Percentiles rank a stretch among this genome's conserved stretches.
Evolutionary conservation across 2,888 invertebrate genomes (phyloP).

Genomic region (Dimorphilus gyrociliatus): DNA sequence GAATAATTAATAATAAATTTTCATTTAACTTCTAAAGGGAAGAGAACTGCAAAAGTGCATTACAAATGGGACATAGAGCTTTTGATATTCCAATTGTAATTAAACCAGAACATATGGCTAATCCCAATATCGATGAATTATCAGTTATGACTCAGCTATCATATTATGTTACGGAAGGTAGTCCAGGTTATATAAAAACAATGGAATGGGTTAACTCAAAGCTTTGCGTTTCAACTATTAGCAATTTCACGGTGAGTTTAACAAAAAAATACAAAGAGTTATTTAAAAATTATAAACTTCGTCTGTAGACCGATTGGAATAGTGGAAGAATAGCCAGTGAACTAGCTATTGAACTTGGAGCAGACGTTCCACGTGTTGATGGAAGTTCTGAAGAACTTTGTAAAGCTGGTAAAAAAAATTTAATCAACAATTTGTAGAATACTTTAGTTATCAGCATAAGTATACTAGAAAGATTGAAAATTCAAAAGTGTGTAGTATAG

Average conservation of each 20-base stretch:
- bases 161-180: constrained; percentile 86
- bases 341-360: too few species aligned
- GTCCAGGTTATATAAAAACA: constrained; percentile 70
- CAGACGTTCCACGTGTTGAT: too few species aligned
- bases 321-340: too few species aligned
- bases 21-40: constrained; percentile 44
- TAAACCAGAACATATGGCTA: constrained; percentile 80
- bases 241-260: constrained; percentile 67
- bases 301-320: too few species aligned
- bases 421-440: too few species aligned
- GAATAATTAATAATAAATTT: not conserved
- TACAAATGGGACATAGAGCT: constrained; percentile 71
- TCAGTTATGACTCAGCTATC: constrained; percentile 92
- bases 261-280: too few species aligned
- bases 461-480: too few species aligned
- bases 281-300: too few species aligned
- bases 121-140: constrained; percentile 80
- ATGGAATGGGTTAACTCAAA: constrained; percentile 67
- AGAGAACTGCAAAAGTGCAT: constrained; percentile 74
- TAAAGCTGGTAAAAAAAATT: too few species aligned
- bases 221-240: constrained; percentile 51
- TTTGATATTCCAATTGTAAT: constrained; percentile 78
- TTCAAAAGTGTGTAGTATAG: too few species aligned
- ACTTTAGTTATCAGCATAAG: too few species aligned
- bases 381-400: too few species aligned